These are phyloP conservation scores for Dyspetes luteomarginatus DNA, from an alignment of 2,888 invertebrate genomes.

Conservation along the genomic window DNA sequence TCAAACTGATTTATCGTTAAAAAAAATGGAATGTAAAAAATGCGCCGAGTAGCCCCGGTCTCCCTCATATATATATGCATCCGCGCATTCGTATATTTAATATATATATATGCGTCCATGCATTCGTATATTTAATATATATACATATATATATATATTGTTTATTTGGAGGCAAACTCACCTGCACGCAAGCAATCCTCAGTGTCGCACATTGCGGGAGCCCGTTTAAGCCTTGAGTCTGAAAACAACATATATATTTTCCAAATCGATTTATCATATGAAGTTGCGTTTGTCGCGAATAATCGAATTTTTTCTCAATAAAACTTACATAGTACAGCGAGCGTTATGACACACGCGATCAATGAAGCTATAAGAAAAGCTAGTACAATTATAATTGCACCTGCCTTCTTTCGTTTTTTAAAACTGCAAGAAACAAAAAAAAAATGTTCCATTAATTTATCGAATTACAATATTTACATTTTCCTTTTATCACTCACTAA, in stretches of 20 bases:
- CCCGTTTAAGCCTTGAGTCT: conserved; percentile 69
- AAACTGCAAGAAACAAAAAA: conserved; percentile 70
- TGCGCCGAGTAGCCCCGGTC: too few relatives aligned
- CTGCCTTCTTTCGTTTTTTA: conserved; percentile 70
- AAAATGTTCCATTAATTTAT: not conserved
- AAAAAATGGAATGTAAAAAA: too few relatives aligned
- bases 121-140: not conserved
- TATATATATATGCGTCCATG: too few relatives aligned
- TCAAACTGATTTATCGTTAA: too few relatives aligned
- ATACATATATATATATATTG: not conserved
- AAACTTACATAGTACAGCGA: conserved; percentile 78
- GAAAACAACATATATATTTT: conserved; percentile 52
- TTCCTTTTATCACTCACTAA: conserved; percentile 74
- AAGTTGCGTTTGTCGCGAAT: not conserved
- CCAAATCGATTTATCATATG: not conserved
- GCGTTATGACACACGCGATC: conserved; percentile 71
- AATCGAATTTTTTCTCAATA: not conserved
- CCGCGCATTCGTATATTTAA: too few relatives aligned
- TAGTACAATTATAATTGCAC: conserved; percentile 67
- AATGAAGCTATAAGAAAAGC: conserved; percentile 70
- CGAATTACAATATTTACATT: not conserved
- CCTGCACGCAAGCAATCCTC: conserved; percentile 87
- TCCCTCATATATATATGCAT: too few relatives aligned
- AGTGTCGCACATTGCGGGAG: conserved; percentile 85
- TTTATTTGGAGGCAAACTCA: conserved; percentile 64